Base-by-base conservation (phyloP, 2,888 invertebrate species). In the Steromphala cineraria region DNA sequence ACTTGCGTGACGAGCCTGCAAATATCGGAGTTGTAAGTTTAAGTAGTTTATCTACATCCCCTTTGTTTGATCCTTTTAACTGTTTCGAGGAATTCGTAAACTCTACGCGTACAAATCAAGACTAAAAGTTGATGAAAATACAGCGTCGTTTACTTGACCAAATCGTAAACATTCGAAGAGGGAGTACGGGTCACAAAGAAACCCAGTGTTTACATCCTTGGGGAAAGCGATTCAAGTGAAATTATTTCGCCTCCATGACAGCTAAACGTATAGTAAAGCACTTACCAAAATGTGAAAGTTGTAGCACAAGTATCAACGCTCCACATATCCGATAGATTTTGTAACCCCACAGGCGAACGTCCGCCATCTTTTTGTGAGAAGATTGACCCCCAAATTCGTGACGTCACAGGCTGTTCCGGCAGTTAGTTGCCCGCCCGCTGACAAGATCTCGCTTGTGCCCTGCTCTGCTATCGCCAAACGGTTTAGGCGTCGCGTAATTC, bases 291-390 rank as follows among this genome's bases (percentile, higher is more conserved):
- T 67, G 53, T 67, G 78, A 67, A 28, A 67, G 31, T 28, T 67
- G 67, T 67, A 78, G 78, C 67, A 78, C 67, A 24, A 78, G 19
- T 52, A 78, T 78, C 15, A 79, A 71, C 3, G 75, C 21, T 74
- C 55, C 79, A 55, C 67, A 74, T 40, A 74, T 46, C 56, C 55
- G 74, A 31, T 55, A 71, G 36, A 79, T 79, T 55, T 56, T 74
- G 52, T 56, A 74, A 74, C 74, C 79, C 79, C 79, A 79, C 75
- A 74, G 40, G 17, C 55, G 52, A 31, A 28, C 40, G 46, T 74
- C 83, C 62, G 83, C 83, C 81, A 83, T 81, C 83, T 83, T 83
- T 82, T 81, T 78, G 80, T 74, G 67, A 62, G 79, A 81, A 79
- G 79, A 76, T 78, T 83, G 83, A 83, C 81, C 77, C 80, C 78